Percentiles rank a stretch among this genome's conserved stretches.
These are phyloP conservation scores for Myotis planiceps DNA, from an alignment of 2,797 vertebrate genomes.

Conservation along the genomic window DNA sequence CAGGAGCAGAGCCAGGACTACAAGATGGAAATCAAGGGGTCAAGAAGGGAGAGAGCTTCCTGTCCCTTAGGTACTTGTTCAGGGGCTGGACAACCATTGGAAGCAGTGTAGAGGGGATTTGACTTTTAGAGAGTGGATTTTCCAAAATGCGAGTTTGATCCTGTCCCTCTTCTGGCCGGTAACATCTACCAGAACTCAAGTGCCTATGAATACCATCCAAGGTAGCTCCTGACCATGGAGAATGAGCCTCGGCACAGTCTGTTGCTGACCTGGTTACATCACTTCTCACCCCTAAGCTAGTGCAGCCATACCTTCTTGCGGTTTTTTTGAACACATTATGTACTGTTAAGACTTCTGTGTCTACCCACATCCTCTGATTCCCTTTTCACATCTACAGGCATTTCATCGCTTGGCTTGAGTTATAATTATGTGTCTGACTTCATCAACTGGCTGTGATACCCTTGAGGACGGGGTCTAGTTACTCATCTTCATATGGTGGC, in stretches of 20 bases:
- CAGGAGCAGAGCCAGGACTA: not conserved
- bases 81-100: not conserved
- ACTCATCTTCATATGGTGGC: not conserved
- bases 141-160: not conserved
- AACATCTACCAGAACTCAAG: not conserved
- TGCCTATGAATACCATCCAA: not conserved
- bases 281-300: fast-evolving
- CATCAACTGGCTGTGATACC: not conserved
- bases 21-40: not conserved
- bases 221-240: not conserved
- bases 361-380: not conserved
- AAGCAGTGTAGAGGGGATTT: not conserved
- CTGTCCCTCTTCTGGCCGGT: not conserved
- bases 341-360: too few species aligned
- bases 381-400: not conserved
- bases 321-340: not conserved
- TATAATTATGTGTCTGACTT: not conserved
- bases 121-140: not conserved
- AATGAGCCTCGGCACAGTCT: not conserved
- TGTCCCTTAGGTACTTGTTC: not conserved
- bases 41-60: not conserved
- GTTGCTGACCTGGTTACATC: not conserved
- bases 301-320: not conserved
- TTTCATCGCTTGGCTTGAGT: not conserved
- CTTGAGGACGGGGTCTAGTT: not conserved